These are phyloP conservation scores for Trachymyrmex septentrionalis DNA, from an alignment of 1,140 invertebrate species.

Conservation along the genomic window DNA sequence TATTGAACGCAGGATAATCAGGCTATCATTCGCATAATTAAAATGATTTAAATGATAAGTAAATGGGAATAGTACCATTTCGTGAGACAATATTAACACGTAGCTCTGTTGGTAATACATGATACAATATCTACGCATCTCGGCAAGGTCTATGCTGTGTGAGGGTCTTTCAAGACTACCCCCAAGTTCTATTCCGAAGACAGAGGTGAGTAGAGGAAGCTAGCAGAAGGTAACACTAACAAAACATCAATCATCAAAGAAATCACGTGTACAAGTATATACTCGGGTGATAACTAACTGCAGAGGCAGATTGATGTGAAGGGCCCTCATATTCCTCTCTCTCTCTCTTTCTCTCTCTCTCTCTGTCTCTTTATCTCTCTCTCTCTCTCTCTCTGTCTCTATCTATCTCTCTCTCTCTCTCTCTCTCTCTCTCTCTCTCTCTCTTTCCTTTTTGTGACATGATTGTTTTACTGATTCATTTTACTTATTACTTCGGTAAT, in stretches of 20 bases:
- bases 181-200: slow-evolving; percentile 86
- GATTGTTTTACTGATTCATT: slow-evolving; percentile 58
- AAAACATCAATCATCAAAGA: slow-evolving; percentile 80
- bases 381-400: slow-evolving; percentile 58
- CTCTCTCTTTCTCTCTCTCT: slow-evolving; percentile 47
- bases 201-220: slow-evolving; percentile 86
- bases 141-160: slow-evolving; percentile 87
- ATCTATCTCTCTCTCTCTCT: slow-evolving; percentile 29
- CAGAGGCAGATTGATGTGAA: slow-evolving; percentile 69
- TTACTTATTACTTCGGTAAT: slow-evolving; percentile 33
- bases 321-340: slow-evolving; percentile 72
- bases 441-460: slow-evolving; percentile 47
- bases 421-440: slow-evolving; percentile 51
- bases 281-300: slow-evolving; percentile 77
- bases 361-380: no score
- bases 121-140: slow-evolving; percentile 87
- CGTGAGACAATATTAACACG: slow-evolving; percentile 87
- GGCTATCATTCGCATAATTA: slow-evolving; percentile 78
- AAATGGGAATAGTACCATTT: slow-evolving; percentile 86
- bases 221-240: slow-evolving; percentile 85
- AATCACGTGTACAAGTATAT: slow-evolving; percentile 71
- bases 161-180: slow-evolving; percentile 87
- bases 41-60: slow-evolving; percentile 83
- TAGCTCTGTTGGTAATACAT: slow-evolving; percentile 87
- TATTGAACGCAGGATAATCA: slow-evolving; percentile 56